These are phyloP conservation scores for Ctena decussata DNA, from an alignment of 2,888 invertebrate species.

Conservation along the genomic window DNA sequence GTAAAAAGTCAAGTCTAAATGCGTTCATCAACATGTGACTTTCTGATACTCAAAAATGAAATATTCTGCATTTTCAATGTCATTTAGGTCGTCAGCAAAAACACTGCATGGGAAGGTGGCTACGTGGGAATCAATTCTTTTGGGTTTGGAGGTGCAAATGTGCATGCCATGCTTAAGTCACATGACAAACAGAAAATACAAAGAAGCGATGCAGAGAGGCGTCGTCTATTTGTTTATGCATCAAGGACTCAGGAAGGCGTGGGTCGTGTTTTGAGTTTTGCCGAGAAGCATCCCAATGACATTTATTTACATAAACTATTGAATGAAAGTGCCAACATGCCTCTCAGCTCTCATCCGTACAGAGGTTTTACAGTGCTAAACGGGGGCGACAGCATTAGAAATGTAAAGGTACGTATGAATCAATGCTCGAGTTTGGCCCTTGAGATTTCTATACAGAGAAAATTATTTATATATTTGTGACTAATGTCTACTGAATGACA, in stretches of 20 bases:
- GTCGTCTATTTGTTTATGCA: conserved; percentile 92
- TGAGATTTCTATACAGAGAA: too few relatives aligned
- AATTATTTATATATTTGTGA: too few relatives aligned
- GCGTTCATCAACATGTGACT: too few relatives aligned
- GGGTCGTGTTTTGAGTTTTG: conserved; percentile 91
- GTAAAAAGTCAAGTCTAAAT: too few relatives aligned
- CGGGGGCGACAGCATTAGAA: not conserved
- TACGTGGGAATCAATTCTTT: conserved; percentile 98
- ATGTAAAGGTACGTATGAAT: not conserved
- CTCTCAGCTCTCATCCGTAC: conserved; percentile 91
- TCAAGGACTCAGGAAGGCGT: conserved; percentile 95
- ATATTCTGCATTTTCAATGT: too few relatives aligned
- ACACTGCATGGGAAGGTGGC: conserved; percentile 96
- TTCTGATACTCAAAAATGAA: too few relatives aligned
- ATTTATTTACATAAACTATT: conserved; percentile 83
- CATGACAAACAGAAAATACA: conserved; percentile 42
- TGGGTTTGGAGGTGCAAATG: conserved; percentile 95
- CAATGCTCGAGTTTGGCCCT: too few relatives aligned
- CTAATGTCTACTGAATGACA: too few relatives aligned
- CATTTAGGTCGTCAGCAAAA: conserved; percentile 94
- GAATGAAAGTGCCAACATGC: conserved; percentile 86
- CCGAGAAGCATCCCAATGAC: conserved; percentile 89
- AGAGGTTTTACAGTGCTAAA: conserved; percentile 94
- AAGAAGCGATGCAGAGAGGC: conserved; percentile 85
- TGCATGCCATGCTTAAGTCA: conserved; percentile 88